Conservation (phyloP, 1,140 invertebrate species). For the Ceratoteleas bidentatus region DNA sequence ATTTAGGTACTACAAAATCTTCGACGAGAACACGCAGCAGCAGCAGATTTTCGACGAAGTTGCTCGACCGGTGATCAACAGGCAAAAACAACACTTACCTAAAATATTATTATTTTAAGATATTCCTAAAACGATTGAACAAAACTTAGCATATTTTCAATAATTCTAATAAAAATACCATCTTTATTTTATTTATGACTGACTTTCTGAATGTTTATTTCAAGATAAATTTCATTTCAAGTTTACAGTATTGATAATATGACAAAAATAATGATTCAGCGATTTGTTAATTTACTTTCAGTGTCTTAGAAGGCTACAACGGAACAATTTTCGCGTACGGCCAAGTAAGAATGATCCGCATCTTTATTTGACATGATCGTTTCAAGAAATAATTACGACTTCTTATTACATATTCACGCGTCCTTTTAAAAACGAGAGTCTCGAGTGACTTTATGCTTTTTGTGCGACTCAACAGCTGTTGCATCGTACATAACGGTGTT, state of each 20-base stretch:
- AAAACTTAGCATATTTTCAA: no score
- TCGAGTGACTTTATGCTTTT: slow-evolving; percentile 13
- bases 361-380: slow-evolving; percentile 4
- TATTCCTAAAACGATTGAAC: no score
- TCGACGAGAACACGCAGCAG: slow-evolving; percentile 75
- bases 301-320: slow-evolving; percentile 88
- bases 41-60: slow-evolving; percentile 78
- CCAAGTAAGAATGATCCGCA: slow-evolving; percentile 79
- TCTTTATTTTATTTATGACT: no score
- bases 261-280: no score
- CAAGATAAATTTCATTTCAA: no score
- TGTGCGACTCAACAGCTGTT: slow-evolving; percentile 34
- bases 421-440: background rate
- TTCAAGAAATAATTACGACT: slow-evolving; percentile 9
- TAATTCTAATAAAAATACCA: no score
- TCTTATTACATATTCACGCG: slow-evolving; percentile 11
- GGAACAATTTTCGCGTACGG: slow-evolving; percentile 94
- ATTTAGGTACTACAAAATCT: slow-evolving; percentile 79
- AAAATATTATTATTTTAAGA: no score
- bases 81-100: no score
- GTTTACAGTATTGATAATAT: background rate
- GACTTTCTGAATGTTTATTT: background rate
- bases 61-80: slow-evolving; percentile 80
- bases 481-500: slow-evolving; percentile 29
- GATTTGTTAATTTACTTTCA: slow-evolving; percentile 69